Evolutionary conservation across 2,797 vertebrate genomes (phyloP), one percentile per base, ranked within the genome.

Genomic region (Manis javanica): DNA sequence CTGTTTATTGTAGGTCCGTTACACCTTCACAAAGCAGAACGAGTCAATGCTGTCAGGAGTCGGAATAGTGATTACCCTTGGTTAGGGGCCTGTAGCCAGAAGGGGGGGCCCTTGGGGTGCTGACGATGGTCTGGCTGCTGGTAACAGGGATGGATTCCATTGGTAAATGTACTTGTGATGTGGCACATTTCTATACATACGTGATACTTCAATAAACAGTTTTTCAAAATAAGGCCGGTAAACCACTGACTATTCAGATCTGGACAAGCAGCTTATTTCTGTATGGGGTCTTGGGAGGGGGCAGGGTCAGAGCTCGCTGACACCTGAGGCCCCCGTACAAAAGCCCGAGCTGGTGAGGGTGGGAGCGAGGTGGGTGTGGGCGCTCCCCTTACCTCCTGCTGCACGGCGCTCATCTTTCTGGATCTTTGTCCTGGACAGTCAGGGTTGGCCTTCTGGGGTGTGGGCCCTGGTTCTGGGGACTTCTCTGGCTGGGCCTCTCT

Each of bases 311-410:
- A 21, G 42, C 1, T 49, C 26, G 59, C 2, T 0, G 55, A n/a
- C 1, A 1, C 7, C 15, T 29, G 4, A 5, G 29, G 12, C 1
- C 55, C 23, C 11, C 19, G 64, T n/a, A 63, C 34, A 31, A 51
- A 77, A 59, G 31, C 18, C 51, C 16, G 68, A 29, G 34, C 23
- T 2, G 61, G 53, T 1, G 42, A 24, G 6, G 18, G 23, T 8
- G 6, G 7, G 9, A n/a, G 14, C 3, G 4, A 9, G 24, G 6
- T 14, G 16, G 59, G 64, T 16, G 53, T 46, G 10, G 69, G 7
- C 23, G 2, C 37, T n/a, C 59, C 72, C 71, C 42, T 95, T 98
- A 99, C 99, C 99, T 99, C 99, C 93, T 97, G 97, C 95, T 98
- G 99, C 94, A 99, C 96, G 72, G 98, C 98, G 31, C 92, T 98